Percentiles rank a stretch among this genome's conserved stretches.
Conservation (phyloP, 2,797 vertebrate species). For the Anniella stebbinsi region DNA sequence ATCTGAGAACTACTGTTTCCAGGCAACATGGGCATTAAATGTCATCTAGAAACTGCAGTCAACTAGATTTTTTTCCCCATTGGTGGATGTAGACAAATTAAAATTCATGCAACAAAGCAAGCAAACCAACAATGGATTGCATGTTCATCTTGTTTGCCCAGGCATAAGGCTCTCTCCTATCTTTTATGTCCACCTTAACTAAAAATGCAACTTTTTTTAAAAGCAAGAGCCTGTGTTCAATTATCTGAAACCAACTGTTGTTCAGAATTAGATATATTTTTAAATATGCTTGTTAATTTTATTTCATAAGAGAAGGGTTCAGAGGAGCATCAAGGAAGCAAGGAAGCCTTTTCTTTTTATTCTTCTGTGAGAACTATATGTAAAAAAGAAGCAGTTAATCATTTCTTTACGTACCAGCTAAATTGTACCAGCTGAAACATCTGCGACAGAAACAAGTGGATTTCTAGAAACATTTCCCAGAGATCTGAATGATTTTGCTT, state of each 20-base stretch:
- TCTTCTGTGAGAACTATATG: conserved; percentile 56
- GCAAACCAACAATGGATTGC: neutral
- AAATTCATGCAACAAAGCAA: neutral
- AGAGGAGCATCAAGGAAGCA: conserved; percentile 64
- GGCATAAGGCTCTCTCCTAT: neutral
- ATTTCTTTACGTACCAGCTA: conserved; percentile 71
- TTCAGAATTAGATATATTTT: conserved; percentile 67
- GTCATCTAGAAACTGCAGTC: neutral
- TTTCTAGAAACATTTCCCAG: conserved; percentile 46
- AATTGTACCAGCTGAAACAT: conserved; percentile 72
- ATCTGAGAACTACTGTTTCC: neutral
- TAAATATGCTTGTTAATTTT: conserved; percentile 67
- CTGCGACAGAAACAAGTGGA: conserved; percentile 49
- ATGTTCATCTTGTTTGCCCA: neutral
- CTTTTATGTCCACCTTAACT: neutral
- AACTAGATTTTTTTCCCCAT: neutral
- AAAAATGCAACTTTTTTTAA: neutral
- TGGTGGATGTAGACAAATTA: neutral
- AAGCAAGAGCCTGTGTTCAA: conserved; percentile 3
- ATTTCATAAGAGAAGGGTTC: conserved; percentile 69
- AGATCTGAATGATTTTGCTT: conserved; percentile 42
- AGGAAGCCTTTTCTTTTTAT: conserved; percentile 68
- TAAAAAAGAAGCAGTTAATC: conserved; percentile 62
- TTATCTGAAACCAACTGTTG: conserved; percentile 30
- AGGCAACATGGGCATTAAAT: neutral